Evolutionary conservation across 2,888 invertebrate genomes (phyloP), one percentile per base, ranked within the genome.

Genomic region (Branchinecta sandiegonensis): DNA sequence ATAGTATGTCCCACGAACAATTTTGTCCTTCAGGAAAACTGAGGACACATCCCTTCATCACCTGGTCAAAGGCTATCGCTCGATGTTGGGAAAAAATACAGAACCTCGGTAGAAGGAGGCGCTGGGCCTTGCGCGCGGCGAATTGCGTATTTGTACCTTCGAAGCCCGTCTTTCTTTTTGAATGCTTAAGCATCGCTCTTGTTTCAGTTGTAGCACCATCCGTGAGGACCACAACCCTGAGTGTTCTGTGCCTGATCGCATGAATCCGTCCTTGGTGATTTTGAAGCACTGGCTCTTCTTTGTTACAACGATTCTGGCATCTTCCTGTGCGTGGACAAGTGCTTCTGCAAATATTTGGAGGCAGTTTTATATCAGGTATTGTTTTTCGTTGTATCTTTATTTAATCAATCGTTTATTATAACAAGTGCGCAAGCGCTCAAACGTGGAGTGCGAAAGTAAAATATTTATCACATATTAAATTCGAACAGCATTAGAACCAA

Each of bases 241-340:
- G 8, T 56, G 63, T 9, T 23, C 63, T 10, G n/a, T 56, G 1
- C 63, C 63, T 23, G 63, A 56, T 1, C 63, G 63, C n/a, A n/a
- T 56, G 14, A 17, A n/a, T 23, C 63, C 63, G 9, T 56, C 63
- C 0, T 56, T 56, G 23, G 23, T 56, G 8, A 3, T 56, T 8
- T 56, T 56, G 8, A 56, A 23, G 63, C 63, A 56, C 23, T 56
- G 63, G 63, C 23, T 56, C 8, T 56, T 56, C 23, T 56, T 56
- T 10, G 63, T 23, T 8, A 56, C 63, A 8, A 56, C 63, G 23
- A 56, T 56, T 56, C 10, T 56, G 63, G 90, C 94, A 88, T 90
- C 93, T 6, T 90, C 91, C 0, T 95, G 94, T 93, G 89, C 92
- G 47, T 95, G 93, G 93, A 94, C 90, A 9, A 84, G 84, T 37